Base-by-base conservation (phyloP, 1,140 invertebrate genomes). In the Drosophila carrolli region DNA sequence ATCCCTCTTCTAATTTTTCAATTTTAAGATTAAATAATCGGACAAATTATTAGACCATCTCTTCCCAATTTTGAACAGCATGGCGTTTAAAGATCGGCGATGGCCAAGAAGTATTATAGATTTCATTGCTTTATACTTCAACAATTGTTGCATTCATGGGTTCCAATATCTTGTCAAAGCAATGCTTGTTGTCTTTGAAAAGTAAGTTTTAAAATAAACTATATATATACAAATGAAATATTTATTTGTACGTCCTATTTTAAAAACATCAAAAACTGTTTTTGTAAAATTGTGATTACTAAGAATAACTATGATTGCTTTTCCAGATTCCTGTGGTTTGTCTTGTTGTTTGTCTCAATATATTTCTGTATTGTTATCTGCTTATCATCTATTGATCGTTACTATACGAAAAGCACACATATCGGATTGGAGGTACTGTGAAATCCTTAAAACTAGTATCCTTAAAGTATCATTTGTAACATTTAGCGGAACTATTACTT, bases 351-450 rank as follows among this genome's bases (percentile, higher is more conserved):
- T 0, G 51, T 46, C 1, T 91, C 91, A 0, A 68, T 91, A 29
- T 91, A 79, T 41, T 80, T 61, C 16, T 90, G 77, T 23, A 70
- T 92, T 27, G 56, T 74, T 11, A 66, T 91, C 6, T 78, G 71
- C 19, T 38, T 92, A 32, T 77, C 86, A 14, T 91, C 91, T 5
- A 60, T 92, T 23, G 54, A 85, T 29, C 85, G 88, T 0, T 92
- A 80, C 32, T 62, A 91, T 5, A 73, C 67, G 2, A 91, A 92
- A 37, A 92, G 82, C 1, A 95, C 94, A 0, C 95, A 95, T 3
- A 94, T 96, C 19, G 95, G 95, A 0, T 94, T 96, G 91, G 95
- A 96, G 11, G 73, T 75, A 75, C n/a, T 35, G 7, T 23, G 0
- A 50, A n/a, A 35, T 14, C 4, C 13, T 1, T 5, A 27, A 14